A percentile compares a stretch with the other conserved stretches of the same genome.
Evolutionary conservation across 2,888 invertebrate species (phyloP).

Genomic region (Gortyna flavago): DNA sequence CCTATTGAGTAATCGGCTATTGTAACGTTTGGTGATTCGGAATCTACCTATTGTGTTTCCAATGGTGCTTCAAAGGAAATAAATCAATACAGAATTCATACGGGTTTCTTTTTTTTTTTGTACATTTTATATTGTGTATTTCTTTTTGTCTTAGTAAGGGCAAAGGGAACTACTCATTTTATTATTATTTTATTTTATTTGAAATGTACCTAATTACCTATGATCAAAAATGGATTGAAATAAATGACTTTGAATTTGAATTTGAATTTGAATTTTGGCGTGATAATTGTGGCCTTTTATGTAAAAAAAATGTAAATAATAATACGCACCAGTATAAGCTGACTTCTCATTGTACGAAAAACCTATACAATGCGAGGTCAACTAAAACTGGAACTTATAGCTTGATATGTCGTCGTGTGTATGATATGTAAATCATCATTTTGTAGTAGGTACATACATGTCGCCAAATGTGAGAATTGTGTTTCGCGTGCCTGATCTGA

Average conservation of each 20-base stretch:
- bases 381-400: not conserved
- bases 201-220: too few species aligned
- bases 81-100: conserved; percentile 40
- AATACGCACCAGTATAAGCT: not conserved
- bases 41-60: conserved; percentile 42
- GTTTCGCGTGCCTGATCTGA: not conserved
- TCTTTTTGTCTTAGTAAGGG: conserved; percentile 24
- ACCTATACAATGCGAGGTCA: not conserved
- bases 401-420: not conserved
- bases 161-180: not conserved
- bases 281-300: not conserved
- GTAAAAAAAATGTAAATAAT: not conserved
- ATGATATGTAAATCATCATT: conserved; percentile 1
- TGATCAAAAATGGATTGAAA: too few species aligned
- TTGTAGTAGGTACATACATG: not conserved
- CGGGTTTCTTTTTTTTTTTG: conserved; percentile 33
- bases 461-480: conserved; percentile 1
- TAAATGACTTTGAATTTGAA: too few species aligned
- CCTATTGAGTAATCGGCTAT: conserved; percentile 39
- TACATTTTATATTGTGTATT: not conserved
- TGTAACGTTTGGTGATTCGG: conserved; percentile 22
- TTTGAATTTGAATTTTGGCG: too few species aligned
- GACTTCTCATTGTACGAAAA: not conserved
- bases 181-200: too few species aligned
- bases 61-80: conserved; percentile 43